Conservation (phyloP, 2,888 invertebrate species). For the Notodonta dromedarius region DNA sequence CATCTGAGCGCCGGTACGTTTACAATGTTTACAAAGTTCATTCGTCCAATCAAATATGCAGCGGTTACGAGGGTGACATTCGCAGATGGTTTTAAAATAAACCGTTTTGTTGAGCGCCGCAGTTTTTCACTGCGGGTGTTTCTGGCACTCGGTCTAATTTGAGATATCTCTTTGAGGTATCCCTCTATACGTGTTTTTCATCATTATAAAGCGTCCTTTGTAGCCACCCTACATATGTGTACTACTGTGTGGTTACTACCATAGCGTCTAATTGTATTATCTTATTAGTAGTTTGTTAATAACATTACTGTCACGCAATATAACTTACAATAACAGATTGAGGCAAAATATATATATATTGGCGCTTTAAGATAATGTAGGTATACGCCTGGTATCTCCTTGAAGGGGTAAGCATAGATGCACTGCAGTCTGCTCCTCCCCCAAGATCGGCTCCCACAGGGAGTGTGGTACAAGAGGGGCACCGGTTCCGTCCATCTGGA, state of each 20-base stretch:
- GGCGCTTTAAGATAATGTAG: too few species aligned
- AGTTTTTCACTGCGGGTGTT: conserved; percentile 46
- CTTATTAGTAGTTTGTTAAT: too few species aligned
- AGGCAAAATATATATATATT: too few species aligned
- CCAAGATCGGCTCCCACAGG: too few species aligned
- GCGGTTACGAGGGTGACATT: conserved; percentile 36
- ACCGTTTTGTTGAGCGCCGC: conserved; percentile 41
- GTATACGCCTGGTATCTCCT: too few species aligned
- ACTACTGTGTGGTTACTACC: conserved; percentile 11
- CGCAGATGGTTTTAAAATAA: conserved; percentile 46
- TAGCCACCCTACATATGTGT: conserved; percentile 36
- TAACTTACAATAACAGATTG: too few species aligned
- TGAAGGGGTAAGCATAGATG: too few species aligned
- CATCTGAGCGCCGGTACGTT: neutral
- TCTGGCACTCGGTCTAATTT: conserved; percentile 66
- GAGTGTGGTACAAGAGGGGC: too few species aligned
- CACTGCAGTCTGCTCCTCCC: too few species aligned
- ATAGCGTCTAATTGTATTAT: neutral
- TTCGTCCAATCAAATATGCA: conserved; percentile 37
- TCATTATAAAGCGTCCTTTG: conserved; percentile 47
- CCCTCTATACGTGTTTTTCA: conserved; percentile 50
- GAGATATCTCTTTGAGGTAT: conserved; percentile 63
- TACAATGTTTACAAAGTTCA: conserved; percentile 15
- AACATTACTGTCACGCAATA: too few species aligned
- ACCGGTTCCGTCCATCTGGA: too few species aligned